phyloP scores from a whole-genome alignment of 2,888 invertebrate species.

The Parnassius glacialis region DNA sequence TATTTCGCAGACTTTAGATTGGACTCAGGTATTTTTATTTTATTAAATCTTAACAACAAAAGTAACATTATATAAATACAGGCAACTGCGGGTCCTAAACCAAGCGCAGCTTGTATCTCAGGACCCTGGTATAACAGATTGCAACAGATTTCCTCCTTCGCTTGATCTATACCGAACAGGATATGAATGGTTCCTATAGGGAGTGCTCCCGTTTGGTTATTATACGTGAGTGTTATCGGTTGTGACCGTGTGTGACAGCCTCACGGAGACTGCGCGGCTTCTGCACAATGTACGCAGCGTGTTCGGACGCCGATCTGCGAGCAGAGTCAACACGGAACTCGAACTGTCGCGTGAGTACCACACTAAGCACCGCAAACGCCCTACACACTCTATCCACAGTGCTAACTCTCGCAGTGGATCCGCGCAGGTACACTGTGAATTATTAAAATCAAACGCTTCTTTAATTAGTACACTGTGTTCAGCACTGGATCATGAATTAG shows the following conservation, averaged over 20 bases:
- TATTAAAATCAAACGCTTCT: not conserved
- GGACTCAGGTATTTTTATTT: too few relatives aligned
- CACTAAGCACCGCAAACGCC: conserved; percentile 46
- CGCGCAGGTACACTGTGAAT: conserved; percentile 10
- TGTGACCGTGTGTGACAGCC: conserved; percentile 83
- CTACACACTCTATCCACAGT: conserved; percentile 41
- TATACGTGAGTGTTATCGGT: conserved; percentile 49
- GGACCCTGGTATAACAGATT: too few relatives aligned
- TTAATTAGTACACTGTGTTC: conserved; percentile 9
- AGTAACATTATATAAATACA: too few relatives aligned
- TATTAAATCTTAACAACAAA: too few relatives aligned
- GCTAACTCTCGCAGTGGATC: conserved; percentile 1
- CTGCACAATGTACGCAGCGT: conserved; percentile 97
- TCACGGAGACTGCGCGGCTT: conserved; percentile 97
- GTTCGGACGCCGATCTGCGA: conserved; percentile 89
- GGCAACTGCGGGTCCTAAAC: too few relatives aligned
- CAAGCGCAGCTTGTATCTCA: too few relatives aligned
- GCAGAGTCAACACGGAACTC: conserved; percentile 91
- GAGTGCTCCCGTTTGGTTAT: conserved; percentile 2
- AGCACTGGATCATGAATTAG: conserved; percentile 2
- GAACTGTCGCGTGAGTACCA: conserved; percentile 95
- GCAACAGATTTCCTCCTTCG: conserved; percentile 13
- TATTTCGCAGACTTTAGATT: too few relatives aligned
- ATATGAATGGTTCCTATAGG: not conserved
- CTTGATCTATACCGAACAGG: conserved; percentile 6